Percentiles rank a stretch among this genome's conserved stretches.
Conservation (phyloP, 2,797 vertebrate genomes). For the Eleutherodactylus coqui region DNA sequence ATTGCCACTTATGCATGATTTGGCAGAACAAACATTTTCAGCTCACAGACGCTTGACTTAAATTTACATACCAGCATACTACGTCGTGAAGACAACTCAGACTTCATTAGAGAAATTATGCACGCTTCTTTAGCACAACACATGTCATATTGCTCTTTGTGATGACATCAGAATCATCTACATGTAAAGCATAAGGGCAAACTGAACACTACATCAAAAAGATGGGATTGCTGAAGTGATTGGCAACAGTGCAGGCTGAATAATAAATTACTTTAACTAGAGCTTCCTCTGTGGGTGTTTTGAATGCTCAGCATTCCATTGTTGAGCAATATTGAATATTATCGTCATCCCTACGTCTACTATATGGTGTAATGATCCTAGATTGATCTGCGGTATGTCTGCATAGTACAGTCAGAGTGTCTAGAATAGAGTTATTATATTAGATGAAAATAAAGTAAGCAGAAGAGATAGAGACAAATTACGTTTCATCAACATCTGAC, state of each 20-base stretch:
- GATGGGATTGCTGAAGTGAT: conserved; percentile 31
- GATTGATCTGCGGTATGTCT: not conserved
- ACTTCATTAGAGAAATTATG: conserved; percentile 54
- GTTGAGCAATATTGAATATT: not conserved
- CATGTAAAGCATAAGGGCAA: conserved; percentile 38
- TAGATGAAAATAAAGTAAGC: no score
- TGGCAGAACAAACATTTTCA: conserved; percentile 60
- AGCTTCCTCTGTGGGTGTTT: not conserved
- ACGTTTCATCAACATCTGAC: no score
- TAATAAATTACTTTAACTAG: conserved; percentile 34
- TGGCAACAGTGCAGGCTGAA: conserved; percentile 36
- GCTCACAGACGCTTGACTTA: conserved; percentile 54
- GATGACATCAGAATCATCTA: conserved; percentile 55
- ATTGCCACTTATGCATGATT: conserved; percentile 61
- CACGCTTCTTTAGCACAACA: conserved; percentile 56
- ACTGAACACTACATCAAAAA: conserved; percentile 36
- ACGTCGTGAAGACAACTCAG: conserved; percentile 36
- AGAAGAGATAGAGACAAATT: no score
- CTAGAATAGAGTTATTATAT: no score
- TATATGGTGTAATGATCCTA: not conserved
- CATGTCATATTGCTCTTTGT: conserved; percentile 49
- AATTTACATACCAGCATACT: conserved; percentile 56
- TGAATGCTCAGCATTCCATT: conserved; percentile 3
- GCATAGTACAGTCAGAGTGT: not conserved
- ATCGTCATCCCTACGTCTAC: not conserved